Percentiles rank a stretch among this genome's conserved stretches.
Evolutionary conservation across 1,140 invertebrate genomes (phyloP).

Genomic region (Potamilus streckersoni): DNA sequence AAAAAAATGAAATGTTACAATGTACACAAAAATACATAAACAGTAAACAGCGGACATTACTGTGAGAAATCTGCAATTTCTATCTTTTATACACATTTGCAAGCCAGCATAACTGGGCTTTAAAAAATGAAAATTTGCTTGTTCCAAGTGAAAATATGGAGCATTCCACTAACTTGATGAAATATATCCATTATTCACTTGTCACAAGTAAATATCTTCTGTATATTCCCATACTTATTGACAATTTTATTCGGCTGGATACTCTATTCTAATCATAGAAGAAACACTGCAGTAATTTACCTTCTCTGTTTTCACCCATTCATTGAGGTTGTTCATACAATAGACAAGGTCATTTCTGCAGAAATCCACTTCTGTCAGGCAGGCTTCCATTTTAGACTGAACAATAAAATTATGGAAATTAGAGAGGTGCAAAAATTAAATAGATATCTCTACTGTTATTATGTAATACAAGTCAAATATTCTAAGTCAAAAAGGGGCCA

Average conservation of each 20-base stretch:
- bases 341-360: conserved; percentile 62
- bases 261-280: conserved; percentile 4
- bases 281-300: conserved; percentile 43
- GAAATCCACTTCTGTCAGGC: conserved; percentile 66
- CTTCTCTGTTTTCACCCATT: conserved; percentile 68
- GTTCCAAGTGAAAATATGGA: background rate
- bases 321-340: conserved; percentile 64
- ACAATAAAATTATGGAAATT: conserved; percentile 42
- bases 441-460: background rate
- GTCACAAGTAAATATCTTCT: no score
- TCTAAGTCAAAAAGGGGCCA: no score
- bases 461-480: conserved; percentile 1
- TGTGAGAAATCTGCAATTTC: no score
- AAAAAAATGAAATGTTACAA: no score
- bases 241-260: background rate
- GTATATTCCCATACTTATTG: background rate
- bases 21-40: no score
- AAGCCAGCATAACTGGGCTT: no score
- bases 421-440: conserved; percentile 2
- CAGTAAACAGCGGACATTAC: no score
- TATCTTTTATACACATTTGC: no score
- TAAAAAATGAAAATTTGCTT: no score
- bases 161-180: no score
- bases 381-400: conserved; percentile 64
- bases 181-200: no score